Evolutionary conservation across 2,888 invertebrate species (phyloP), one percentile per base, ranked within the genome.

Genomic region (Periphyllus acericola): DNA sequence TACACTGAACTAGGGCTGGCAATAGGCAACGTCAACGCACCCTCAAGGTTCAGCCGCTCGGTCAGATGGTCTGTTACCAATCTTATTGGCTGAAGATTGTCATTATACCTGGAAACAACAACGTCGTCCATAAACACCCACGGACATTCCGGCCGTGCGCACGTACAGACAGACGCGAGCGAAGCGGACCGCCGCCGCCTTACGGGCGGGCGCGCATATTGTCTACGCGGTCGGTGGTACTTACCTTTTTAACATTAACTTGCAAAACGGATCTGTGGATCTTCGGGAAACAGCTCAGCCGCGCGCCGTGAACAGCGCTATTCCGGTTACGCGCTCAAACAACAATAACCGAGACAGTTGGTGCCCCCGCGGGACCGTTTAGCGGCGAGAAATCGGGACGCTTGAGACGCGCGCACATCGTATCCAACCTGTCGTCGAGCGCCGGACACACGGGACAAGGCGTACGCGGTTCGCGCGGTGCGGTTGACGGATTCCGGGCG

Each of bases 1-100:
- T 55, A n/a, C 40, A 19, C 72, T 25, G 79, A 74, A 36, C 36
- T 60, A 11, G 79, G 60, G 36, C 36, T 60, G 19, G 40, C 17
- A 6, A 32, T 19, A 4, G 81, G 80, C 29, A 68, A 32, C n/a
- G 68, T 66, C 3, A 78, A 88, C n/a, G 89, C 68, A 40, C 78
- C 83, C n/a, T 90, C 90, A 46, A 90, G 89, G 75, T 89, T 90
- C 32, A 90, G 89, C 88, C 90, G 88, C 85, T 90, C 90, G 29
- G 89, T 90, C 25, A 90, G 89, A 84, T 90, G 90, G 87, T 90
- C 90, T 46, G 90, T 90, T 76, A 90, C 90, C 72, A 89, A 90
- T 89, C 90, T 89, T 81, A 90, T 90, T 83, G 90, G 90, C 88
- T 90, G 90, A 86, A 90, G 89, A 81, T 72, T 87, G 74, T 81